Evolutionary conservation across 2,888 invertebrate genomes (phyloP), one percentile per base, ranked within the genome.

Genomic region (Drosophila setosimentum): DNA sequence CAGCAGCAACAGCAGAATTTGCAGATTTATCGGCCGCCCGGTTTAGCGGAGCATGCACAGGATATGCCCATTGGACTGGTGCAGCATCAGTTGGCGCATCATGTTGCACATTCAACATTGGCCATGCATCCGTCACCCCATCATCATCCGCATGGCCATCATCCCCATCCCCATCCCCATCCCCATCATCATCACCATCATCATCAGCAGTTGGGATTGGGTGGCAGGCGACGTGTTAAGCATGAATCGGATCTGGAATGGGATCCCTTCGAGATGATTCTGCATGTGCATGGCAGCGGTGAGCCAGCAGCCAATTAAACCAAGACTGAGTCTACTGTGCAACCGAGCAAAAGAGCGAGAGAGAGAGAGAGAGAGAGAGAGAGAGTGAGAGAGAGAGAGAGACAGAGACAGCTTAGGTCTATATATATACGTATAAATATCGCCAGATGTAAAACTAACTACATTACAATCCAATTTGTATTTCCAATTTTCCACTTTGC

Each of bases 191-290:
- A 58, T 6, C 78, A 55, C 30, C 68, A 49, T 27, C 66, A 65
- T 50, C 78, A 73, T 24, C 77, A 62, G 45, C 45, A 45, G 24
- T 7, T 45, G 45, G 45, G 24, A 53, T 16, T 45, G 50, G 60
- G 60, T 11, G 69, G 58, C 13, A 80, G 86, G 10, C 81, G 83
- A n/a, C 90, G 91, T 13, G 85, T 92, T 30, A 92, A 92, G 80
- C 89, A 91, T 59, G 92, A 92, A 50, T 68, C 89, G 5, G 92
- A 92, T 67, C 78, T 92, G 53, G 92, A 92, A 65, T 92, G 92
- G 92, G 92, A 92, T 88, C 92, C 92, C 32, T 92, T 92, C 51
- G 92, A 92, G 72, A 92, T 92, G 92, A 92, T 92, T 61, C 78
- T 92, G n/a, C 92, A 92, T 65, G 92, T 92, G 57, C 92, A 92